Base-by-base conservation (phyloP, 2,113 vertebrate genomes). In the Ursus arctos region DNA sequence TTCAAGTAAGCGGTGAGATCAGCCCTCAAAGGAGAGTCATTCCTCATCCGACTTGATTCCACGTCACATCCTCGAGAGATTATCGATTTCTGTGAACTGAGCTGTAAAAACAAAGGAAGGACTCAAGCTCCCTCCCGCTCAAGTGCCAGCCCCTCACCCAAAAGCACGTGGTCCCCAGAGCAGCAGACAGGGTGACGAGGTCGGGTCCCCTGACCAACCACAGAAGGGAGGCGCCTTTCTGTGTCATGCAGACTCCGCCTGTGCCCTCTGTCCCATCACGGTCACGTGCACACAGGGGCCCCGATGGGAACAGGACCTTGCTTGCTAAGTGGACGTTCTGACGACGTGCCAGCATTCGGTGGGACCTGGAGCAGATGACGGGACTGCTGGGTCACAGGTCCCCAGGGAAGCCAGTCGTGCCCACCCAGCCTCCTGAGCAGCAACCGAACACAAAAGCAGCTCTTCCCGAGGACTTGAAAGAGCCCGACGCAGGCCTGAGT, bases 291-390 rank as follows among this genome's bases (percentile, higher is more conserved):
- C 67, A 14, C 33, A 21, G 33, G 33, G 31, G 33, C 18, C 67
- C 18, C 4, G 3, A 4, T 8, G 4, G 33, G 33, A 21, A 16
- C 4, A 9, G 33, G 8, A 7, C 8, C 67, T 36, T n/a, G 8
- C 36, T 8, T 36, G 67, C 18, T 3, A 36, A 69, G 67, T 8
- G 4, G 67, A 69, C 67, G 10, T 36, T 69, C 67, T 36, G 67
- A 36, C 9, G 4, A 19, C 7, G 33, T 19, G 67, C 67, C 33
- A 16, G 33, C 2, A 7, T 65, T 33, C 63, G 1, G 31, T 16
- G 63, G 31, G 63, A 16, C 63, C 63, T 33, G 28, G 31, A 16
- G 31, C 31, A 7, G 31, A 7, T 67, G 63, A 67, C 63, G 16
- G 63, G 63, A 67, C 31, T 33, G 15, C 63, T 67, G 6, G 63